Evolutionary conservation across 2,888 invertebrate genomes (phyloP), one percentile per base, ranked within the genome.

Genomic region (Caenorhabditis afra): DNA sequence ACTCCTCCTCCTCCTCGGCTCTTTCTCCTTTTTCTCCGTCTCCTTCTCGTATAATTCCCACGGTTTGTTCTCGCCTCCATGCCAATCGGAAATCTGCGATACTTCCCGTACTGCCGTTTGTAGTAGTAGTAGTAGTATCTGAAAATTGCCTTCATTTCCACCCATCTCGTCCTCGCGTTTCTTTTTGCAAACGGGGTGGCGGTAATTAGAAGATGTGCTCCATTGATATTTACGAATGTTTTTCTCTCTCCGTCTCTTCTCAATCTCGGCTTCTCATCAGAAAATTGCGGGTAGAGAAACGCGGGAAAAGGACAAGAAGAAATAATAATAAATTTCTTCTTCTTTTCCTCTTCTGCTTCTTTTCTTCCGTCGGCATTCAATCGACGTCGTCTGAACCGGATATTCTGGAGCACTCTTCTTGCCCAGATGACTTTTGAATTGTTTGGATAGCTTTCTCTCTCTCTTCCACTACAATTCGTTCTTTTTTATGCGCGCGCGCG

Each of bases 31-130:
- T 55, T 67, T 29, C 37, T 55, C 57, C 37, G 10, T 22, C 47
- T 22, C 23, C 53, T 57, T 70, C 53, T 53, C 22, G 39, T 49
- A 50, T 22, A 61, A n/a, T 62, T 75, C 74, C 70, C 70, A 73
- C 73, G 73, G 64, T 67, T 71, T 55, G 53, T 70, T 79, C 68
- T 70, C 74, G 62, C 64, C 58, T 68, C 41, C 65, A 52, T 49
- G 73, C 62, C 35, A 49, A 57, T 62, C 59, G 59, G 52, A 68
- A 53, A 61, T 74, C 70, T 52, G 37, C 53, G 57, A 67, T 73
- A 57, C 66, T 58, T 68, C 59, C 67, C 74, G 29, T 29, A n/a
- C n/a, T n/a, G 29, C 29, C 29, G 29, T 39, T 75, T 47, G 47
- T 52, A 66, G 52, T 45, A 16, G 53, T 35, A 50, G 47, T 52